These are phyloP conservation scores for Chrysomela aeneicollis DNA, from an alignment of 2,888 invertebrate genomes.

Conservation along the genomic window DNA sequence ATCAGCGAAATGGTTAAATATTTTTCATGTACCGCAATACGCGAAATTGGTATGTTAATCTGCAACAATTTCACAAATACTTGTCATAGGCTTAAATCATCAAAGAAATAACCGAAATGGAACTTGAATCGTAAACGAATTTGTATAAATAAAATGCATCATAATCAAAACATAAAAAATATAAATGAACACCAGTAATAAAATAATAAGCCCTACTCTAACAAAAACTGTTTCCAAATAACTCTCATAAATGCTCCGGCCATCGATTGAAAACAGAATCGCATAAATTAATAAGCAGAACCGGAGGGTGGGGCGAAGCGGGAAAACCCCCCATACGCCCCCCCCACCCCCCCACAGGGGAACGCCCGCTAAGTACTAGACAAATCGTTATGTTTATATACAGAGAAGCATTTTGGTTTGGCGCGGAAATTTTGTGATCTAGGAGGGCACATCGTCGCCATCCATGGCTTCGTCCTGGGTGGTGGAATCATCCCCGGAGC, in stretches of 20 bases:
- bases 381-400: constrained; percentile 45
- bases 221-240: constrained; percentile 13
- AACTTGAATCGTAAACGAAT: constrained; percentile 27
- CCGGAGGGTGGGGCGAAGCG: not conserved
- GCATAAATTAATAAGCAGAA: not conserved
- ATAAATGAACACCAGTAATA: constrained; percentile 12
- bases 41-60: constrained; percentile 22
- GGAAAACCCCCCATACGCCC: too few relatives aligned
- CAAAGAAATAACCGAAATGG: constrained; percentile 23
- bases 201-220: constrained; percentile 17
- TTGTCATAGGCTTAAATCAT: constrained; percentile 33
- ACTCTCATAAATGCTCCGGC: constrained; percentile 22
- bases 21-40: constrained; percentile 19
- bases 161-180: constrained; percentile 34
- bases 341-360: too few relatives aligned
- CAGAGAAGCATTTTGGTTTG: constrained; percentile 43
- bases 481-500: constrained; percentile 78
- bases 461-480: constrained; percentile 81
- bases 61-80: constrained; percentile 29
- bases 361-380: constrained; percentile 52
- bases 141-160: constrained; percentile 38
- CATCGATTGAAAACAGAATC: constrained; percentile 9
- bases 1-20: constrained; percentile 38
- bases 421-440: constrained; percentile 43
- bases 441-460: constrained; percentile 72